Percentiles rank a stretch among this genome's conserved stretches.
Evolutionary conservation across 1,140 invertebrate genomes (phyloP).

Genomic region (Tigriopus japonicus): DNA sequence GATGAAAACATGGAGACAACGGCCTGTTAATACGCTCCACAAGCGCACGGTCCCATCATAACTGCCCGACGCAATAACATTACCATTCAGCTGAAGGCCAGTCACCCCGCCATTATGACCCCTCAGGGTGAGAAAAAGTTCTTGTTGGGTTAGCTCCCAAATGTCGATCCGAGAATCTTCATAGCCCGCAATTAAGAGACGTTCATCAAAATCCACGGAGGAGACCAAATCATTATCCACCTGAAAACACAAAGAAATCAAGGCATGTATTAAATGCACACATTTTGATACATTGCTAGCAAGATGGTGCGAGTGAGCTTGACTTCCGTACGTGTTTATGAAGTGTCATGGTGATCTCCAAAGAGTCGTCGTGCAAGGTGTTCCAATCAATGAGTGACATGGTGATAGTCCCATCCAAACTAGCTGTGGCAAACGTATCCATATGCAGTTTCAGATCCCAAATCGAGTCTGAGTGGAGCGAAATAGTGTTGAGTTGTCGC

Average conservation of each 20-base stretch:
- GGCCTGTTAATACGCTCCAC: background rate
- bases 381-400: background rate
- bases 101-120: slow-evolving; percentile 7
- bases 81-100: background rate
- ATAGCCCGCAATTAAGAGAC: background rate
- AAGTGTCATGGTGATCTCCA: background rate
- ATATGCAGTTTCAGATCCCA: background rate
- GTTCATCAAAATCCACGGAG: background rate
- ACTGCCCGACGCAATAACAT: background rate
- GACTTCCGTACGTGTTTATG: background rate
- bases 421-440: background rate
- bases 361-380: too few relatives aligned
- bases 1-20: background rate
- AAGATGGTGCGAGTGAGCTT: background rate
- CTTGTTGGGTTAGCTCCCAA: background rate
- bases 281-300: background rate
- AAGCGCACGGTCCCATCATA: slow-evolving; percentile 7
- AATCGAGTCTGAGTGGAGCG: background rate
- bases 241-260: background rate
- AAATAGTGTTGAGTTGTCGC: background rate
- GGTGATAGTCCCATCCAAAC: background rate
- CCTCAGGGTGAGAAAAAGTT: background rate
- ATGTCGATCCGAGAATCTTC: slow-evolving; percentile 1
- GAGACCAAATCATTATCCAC: slow-evolving; percentile 6
- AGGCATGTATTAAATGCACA: background rate